These are phyloP conservation scores for Poeciliopsis gracilis DNA, from an alignment of 2,797 vertebrate species.

Conservation along the genomic window DNA sequence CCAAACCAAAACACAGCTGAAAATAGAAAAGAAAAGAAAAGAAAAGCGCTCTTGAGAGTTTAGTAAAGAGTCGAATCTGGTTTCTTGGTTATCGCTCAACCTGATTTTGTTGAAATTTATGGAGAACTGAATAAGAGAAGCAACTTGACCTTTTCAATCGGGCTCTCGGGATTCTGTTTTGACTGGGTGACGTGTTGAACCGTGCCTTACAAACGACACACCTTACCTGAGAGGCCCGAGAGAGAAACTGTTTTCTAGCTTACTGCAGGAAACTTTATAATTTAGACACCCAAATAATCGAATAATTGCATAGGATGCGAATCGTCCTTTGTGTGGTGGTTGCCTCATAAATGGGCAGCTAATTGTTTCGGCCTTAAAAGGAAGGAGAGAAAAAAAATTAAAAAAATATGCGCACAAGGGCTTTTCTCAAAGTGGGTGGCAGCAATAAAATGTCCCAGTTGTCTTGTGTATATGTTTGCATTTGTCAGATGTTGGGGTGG, in stretches of 20 bases:
- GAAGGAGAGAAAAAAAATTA: background rate
- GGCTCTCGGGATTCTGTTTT: background rate
- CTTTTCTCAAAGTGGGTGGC: conserved; percentile 41
- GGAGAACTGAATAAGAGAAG: background rate
- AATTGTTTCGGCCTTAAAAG: conserved; percentile 22
- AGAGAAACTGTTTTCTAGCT: background rate
- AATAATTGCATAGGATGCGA: conserved; percentile 22
- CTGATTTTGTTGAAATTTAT: background rate
- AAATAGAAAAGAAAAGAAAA: background rate
- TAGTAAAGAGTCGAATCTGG: background rate
- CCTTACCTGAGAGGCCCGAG: background rate
- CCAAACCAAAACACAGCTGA: background rate
- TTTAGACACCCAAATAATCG: conserved; percentile 21
- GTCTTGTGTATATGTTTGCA: conserved; percentile 41
- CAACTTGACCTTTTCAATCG: background rate
- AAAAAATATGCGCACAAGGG: background rate
- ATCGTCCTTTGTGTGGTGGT: conserved; percentile 26
- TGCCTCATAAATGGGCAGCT: conserved; percentile 23
- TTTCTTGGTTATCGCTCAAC: background rate
- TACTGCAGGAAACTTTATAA: conserved; percentile 16
- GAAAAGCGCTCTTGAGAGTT: background rate
- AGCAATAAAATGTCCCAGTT: conserved; percentile 29
- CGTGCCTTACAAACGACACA: background rate
- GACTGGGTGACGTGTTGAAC: too few relatives aligned
- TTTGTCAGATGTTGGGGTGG: conserved; percentile 31